phyloP scores from a whole-genome alignment of 2,113 vertebrate genomes.

The Octodon degus region DNA sequence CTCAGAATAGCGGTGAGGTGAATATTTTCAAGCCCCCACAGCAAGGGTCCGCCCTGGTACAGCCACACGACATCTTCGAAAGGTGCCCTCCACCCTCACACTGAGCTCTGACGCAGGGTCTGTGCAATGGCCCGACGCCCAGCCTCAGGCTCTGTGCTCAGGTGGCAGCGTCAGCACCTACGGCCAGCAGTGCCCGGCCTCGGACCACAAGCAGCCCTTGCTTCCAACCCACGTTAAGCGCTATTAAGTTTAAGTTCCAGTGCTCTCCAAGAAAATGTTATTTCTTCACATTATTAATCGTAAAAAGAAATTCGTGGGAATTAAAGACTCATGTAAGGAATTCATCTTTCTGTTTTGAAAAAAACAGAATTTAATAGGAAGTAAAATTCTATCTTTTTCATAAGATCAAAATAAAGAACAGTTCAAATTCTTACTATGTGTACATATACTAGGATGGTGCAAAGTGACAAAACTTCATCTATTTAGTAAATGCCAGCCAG shows the following conservation, averaged over 20 bases:
- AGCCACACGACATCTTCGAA: not conserved
- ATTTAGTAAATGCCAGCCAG: not conserved
- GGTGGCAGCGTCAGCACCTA: not conserved
- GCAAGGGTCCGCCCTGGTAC: not conserved
- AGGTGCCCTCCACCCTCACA: not conserved
- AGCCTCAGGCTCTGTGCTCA: not conserved
- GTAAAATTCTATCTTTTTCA: not conserved
- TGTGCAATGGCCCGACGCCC: accelerated
- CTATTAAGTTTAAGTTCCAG: not conserved
- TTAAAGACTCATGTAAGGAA: not conserved
- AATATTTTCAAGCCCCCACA: not conserved
- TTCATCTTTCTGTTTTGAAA: not conserved
- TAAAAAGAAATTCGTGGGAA: not conserved
- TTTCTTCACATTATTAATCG: not conserved
- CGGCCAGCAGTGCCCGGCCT: not conserved
- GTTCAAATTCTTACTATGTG: not conserved
- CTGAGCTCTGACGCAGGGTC: not conserved
- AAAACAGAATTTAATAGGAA: not conserved
- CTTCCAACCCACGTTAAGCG: not conserved
- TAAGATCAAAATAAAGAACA: conserved; percentile 21
- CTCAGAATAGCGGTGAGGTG: not conserved
- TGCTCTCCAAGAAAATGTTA: not conserved
- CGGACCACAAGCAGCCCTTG: not conserved
- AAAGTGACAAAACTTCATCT: not conserved
- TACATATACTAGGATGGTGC: not conserved